These are phyloP conservation scores for Catocala fraxini DNA, from an alignment of 2,888 invertebrate species.

Conservation along the genomic window DNA sequence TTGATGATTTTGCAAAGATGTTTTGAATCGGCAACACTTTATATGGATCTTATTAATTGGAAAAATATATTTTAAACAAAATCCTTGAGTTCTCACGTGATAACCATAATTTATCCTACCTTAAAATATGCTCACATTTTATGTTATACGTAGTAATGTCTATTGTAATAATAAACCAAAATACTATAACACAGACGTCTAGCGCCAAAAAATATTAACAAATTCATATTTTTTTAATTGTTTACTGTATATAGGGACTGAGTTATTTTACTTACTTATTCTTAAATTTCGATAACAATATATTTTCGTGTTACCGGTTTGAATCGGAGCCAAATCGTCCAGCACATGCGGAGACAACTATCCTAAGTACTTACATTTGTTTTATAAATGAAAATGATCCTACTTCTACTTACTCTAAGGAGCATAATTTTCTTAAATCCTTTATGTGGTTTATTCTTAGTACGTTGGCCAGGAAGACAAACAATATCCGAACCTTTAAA, in stretches of 20 bases:
- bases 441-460: not conserved
- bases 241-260: not conserved
- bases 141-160: too few species aligned
- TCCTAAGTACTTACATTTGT: not conserved
- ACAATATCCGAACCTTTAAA: not conserved
- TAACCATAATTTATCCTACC: too few species aligned
- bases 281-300: conserved; percentile 52
- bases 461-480: too few species aligned
- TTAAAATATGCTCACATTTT: too few species aligned
- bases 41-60: too few species aligned
- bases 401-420: not conserved
- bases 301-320: conserved; percentile 51
- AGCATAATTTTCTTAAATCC: not conserved
- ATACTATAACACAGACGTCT: too few species aligned
- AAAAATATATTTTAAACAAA: too few species aligned
- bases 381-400: not conserved
- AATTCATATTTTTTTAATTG: not conserved
- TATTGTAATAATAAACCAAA: too few species aligned
- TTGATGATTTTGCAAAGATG: too few species aligned
- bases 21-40: too few species aligned
- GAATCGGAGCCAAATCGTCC: conserved; percentile 62
- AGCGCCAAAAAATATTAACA: too few species aligned
- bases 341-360: conserved; percentile 8
- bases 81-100: too few species aligned
- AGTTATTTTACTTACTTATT: conserved; percentile 14